phyloP scores from a whole-genome alignment of 2,113 vertebrate genomes.

The Mesoclemmys tuberculata region DNA sequence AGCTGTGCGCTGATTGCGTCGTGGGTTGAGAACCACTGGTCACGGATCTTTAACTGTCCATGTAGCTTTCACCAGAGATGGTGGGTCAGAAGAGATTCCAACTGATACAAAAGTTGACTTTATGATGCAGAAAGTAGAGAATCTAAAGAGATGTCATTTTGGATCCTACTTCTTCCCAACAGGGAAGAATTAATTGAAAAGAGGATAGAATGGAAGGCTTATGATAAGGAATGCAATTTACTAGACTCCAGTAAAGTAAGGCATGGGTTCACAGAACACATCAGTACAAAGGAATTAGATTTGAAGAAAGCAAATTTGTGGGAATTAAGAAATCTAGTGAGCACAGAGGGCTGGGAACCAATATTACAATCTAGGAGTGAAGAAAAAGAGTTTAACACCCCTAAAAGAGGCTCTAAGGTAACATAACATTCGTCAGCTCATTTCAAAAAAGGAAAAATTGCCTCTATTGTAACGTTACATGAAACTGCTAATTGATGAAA shows the following conservation, averaged over 20 bases:
- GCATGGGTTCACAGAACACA: not conserved
- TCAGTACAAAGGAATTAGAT: rapidly evolving
- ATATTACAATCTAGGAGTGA: too few species aligned
- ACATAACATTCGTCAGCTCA: too few species aligned
- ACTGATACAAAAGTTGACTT: not conserved
- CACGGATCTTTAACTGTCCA: too few species aligned
- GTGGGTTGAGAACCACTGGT: too few species aligned
- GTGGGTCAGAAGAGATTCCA: not conserved
- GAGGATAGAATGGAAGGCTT: not conserved
- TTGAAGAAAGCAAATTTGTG: not conserved
- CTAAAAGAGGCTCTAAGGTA: not conserved
- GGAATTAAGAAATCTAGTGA: not conserved
- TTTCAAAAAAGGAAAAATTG: not conserved
- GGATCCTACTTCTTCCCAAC: not conserved
- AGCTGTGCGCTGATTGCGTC: too few species aligned
- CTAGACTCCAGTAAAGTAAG: not conserved
- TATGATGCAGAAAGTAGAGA: not conserved
- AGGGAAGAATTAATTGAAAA: not conserved
- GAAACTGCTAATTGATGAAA: not conserved
- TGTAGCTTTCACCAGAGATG: not conserved
- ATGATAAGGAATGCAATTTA: not conserved
- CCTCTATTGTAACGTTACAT: too few species aligned
- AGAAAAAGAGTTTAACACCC: not conserved
- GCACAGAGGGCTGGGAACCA: too few species aligned
- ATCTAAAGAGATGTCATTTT: not conserved